These are phyloP conservation scores for Hormiphora californensis DNA, from an alignment of 37 sponge, comb jelly and placozoan genomes.

Conservation along the genomic window DNA sequence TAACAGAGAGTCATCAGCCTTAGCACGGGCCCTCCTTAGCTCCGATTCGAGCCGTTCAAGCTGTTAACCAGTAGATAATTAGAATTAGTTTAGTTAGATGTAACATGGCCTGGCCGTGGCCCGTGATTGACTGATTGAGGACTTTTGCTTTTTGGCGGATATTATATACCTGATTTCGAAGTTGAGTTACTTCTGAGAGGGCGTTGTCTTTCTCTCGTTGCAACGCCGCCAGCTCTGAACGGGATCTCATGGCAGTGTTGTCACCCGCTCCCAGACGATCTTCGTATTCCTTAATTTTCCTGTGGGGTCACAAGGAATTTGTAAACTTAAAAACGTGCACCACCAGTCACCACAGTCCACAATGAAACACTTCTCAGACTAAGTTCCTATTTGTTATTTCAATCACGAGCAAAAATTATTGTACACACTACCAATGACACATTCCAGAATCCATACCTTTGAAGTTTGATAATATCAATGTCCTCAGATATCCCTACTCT, in stretches of 20 bases:
- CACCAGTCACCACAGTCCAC: neutral
- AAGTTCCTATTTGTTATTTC: neutral
- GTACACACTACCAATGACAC: neutral
- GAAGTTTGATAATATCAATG: slow-evolving; percentile 34
- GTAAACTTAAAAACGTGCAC: neutral
- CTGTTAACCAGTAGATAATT: no score
- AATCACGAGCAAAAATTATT: neutral
- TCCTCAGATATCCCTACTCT: slow-evolving; percentile 48
- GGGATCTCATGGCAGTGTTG: neutral
- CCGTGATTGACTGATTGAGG: no score
- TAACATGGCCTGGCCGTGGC: no score
- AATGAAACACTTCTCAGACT: neutral
- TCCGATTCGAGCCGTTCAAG: neutral
- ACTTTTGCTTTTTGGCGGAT: no score
- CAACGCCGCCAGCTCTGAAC: neutral
- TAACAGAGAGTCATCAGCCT: slow-evolving; percentile 6
- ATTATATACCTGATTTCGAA: no score
- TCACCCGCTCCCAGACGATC: slow-evolving; percentile 6
- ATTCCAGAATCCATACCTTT: neutral
- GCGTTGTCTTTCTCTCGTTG: neutral
- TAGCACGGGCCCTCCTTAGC: neutral
- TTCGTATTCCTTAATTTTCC: slow-evolving; percentile 20
- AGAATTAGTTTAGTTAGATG: no score
- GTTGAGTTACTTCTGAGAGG: neutral
- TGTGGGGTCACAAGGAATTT: neutral